phyloP scores from a whole-genome alignment of 2,888 invertebrate genomes.

The Heliconius hortense region DNA sequence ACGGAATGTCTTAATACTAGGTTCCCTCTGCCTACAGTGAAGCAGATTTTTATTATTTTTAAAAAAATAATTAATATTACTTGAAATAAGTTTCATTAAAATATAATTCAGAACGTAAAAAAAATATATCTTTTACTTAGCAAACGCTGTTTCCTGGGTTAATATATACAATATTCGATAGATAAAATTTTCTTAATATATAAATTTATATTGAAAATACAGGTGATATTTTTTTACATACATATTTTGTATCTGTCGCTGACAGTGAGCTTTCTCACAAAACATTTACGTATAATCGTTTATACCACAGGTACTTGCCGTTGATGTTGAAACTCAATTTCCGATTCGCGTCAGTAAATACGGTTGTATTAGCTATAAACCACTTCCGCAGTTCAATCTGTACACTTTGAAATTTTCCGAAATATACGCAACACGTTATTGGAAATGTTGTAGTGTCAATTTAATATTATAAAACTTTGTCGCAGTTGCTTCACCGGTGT shows the following conservation, averaged over 20 bases:
- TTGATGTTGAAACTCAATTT: slow-evolving; percentile 29
- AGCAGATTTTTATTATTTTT: too few species aligned
- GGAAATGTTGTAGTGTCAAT: neutral
- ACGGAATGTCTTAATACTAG: too few species aligned
- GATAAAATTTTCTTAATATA: too few species aligned
- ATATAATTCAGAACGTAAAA: too few species aligned
- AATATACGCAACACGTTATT: neutral
- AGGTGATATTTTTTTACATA: neutral
- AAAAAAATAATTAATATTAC: too few species aligned
- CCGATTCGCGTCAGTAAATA: slow-evolving; percentile 29
- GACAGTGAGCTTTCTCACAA: neutral
- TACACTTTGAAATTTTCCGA: slow-evolving; percentile 3
- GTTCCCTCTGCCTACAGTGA: too few species aligned
- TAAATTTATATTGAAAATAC: neutral
- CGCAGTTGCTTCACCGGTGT: neutral
- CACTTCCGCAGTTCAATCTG: slow-evolving; percentile 6
- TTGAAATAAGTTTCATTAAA: too few species aligned
- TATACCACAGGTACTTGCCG: neutral
- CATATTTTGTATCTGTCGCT: neutral
- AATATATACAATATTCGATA: too few species aligned
- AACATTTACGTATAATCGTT: slow-evolving; percentile 7
- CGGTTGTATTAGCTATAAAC: slow-evolving; percentile 28
- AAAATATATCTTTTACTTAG: too few species aligned
- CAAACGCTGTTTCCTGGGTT: neutral
- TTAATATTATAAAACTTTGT: neutral